These are phyloP conservation scores for Panthera uncia DNA, from an alignment of 2,113 vertebrate genomes.

Conservation along the genomic window DNA sequence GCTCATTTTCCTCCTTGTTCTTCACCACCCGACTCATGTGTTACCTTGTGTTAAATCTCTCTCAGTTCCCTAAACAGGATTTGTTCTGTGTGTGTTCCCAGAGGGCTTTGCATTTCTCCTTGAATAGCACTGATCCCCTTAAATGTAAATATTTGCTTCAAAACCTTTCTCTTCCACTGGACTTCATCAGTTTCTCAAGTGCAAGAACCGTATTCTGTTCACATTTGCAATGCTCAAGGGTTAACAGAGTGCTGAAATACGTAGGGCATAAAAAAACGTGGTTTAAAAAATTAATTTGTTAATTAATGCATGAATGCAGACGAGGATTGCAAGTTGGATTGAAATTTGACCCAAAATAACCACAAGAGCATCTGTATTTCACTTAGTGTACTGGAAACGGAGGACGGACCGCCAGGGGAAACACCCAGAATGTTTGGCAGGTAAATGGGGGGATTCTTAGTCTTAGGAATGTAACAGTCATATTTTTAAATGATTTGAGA, in stretches of 20 bases:
- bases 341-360: neutral
- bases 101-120: neutral
- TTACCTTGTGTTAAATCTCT: neutral
- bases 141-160: neutral
- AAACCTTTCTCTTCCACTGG: neutral
- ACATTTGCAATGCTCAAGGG: neutral
- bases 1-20: neutral
- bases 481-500: slow-evolving; percentile 60
- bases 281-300: slow-evolving; percentile 17
- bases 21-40: neutral
- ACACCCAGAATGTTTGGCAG: neutral
- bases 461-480: slow-evolving; percentile 32
- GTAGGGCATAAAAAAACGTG: neutral
- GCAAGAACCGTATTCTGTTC: neutral
- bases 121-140: neutral
- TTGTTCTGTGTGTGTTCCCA: neutral
- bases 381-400: neutral
- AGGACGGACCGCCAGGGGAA: neutral
- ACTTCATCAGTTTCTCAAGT: neutral
- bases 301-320: neutral
- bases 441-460: neutral
- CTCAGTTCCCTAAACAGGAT: neutral
- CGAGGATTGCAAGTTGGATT: neutral
- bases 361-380: neutral
- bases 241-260: neutral